Conservation (phyloP, 1,140 invertebrate genomes). For the Heliconius eleuchia region DNA sequence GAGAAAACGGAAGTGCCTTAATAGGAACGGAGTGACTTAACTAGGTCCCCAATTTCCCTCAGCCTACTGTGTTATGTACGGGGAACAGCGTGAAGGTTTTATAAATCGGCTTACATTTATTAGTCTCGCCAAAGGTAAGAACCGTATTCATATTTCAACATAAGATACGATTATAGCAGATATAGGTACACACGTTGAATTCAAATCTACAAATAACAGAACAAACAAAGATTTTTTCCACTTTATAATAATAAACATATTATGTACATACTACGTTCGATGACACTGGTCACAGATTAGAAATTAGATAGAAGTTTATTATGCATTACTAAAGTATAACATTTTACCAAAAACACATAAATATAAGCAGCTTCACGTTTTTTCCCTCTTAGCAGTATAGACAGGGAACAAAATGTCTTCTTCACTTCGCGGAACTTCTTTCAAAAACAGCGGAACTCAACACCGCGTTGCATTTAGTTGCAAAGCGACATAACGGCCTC, state of each 20-base stretch:
- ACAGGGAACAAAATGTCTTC: no score
- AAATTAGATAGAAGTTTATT: not conserved
- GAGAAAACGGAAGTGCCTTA: no score
- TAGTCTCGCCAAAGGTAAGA: not conserved
- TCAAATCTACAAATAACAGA: conserved; percentile 29
- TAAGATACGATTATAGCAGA: conserved; percentile 29
- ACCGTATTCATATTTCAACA: conserved; percentile 17
- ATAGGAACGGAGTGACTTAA: no score
- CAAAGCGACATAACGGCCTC: no score
- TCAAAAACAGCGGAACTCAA: no score
- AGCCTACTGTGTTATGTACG: no score
- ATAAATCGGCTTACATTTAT: not conserved
- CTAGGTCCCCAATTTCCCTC: no score
- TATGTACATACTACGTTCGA: conserved; percentile 28
- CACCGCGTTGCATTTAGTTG: no score
- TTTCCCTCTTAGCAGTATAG: no score
- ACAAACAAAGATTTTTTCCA: conserved; percentile 32
- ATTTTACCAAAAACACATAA: not conserved
- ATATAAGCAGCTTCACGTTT: not conserved
- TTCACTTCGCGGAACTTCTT: no score
- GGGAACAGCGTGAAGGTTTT: not conserved
- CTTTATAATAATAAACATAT: conserved; percentile 37
- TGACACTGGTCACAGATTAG: conserved; percentile 24
- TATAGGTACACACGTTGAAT: conserved; percentile 23
- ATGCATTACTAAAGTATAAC: not conserved